A percentile compares a stretch with the other conserved stretches of the same genome.
Evolutionary conservation across 2,888 invertebrate genomes (phyloP).

Genomic region (Ennomos fuscantarius): DNA sequence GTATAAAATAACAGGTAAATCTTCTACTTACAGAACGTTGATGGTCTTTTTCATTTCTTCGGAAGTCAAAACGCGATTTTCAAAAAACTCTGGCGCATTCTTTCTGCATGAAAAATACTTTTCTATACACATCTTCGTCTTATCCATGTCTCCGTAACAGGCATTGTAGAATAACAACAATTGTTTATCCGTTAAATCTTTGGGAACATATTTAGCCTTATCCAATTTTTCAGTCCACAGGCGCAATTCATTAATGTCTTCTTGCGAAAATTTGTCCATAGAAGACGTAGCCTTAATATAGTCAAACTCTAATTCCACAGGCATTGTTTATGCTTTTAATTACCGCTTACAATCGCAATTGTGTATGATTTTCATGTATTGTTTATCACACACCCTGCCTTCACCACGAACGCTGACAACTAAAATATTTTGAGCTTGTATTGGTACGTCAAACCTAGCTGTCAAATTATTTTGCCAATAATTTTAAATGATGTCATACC

Average conservation of each 20-base stretch:
- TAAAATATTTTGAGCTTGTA: constrained; percentile 35
- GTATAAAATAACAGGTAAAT: constrained; percentile 19
- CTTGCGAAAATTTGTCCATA: constrained; percentile 80
- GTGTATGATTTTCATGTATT: constrained; percentile 49
- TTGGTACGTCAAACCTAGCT: background rate
- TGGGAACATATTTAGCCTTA: constrained; percentile 78
- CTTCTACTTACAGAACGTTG: constrained; percentile 82
- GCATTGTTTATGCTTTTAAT: constrained; percentile 57
- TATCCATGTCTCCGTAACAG: constrained; percentile 85
- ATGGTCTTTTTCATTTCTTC: constrained; percentile 75
- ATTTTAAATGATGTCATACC: constrained; percentile 34
- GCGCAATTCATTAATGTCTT: constrained; percentile 73
- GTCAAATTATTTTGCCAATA: constrained; percentile 20
- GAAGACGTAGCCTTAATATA: constrained; percentile 70
- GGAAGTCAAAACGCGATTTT: constrained; percentile 81
- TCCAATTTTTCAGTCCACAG: constrained; percentile 79
- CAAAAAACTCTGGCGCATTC: constrained; percentile 87
- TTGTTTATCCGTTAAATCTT: constrained; percentile 85
- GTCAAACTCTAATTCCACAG: constrained; percentile 74
- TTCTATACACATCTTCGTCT: constrained; percentile 86
- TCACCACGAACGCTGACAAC: constrained; percentile 65
- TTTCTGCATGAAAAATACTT: constrained; percentile 86
- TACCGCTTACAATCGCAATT: constrained; percentile 55
- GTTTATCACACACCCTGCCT: constrained; percentile 48
- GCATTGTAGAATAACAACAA: constrained; percentile 88